phyloP scores from a whole-genome alignment of 1,140 invertebrate species.

The Colletes latitarsis region DNA sequence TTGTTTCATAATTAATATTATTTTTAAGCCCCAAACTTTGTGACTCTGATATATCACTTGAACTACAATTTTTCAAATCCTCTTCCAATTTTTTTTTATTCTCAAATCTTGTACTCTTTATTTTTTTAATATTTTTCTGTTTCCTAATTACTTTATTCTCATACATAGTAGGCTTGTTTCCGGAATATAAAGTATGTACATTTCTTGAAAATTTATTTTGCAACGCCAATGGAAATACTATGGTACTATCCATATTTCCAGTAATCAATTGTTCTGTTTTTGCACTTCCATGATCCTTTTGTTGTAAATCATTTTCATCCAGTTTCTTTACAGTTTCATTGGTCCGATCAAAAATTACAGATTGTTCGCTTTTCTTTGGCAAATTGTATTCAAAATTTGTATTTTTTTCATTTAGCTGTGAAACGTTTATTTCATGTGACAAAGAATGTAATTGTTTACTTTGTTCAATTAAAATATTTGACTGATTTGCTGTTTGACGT shows the following conservation, averaged over 20 bases:
- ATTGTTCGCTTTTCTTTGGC: neutral
- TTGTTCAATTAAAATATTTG: slow-evolving; percentile 70
- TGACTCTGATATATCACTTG: slow-evolving; percentile 10
- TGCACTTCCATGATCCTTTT: neutral
- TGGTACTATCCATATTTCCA: slow-evolving; percentile 51
- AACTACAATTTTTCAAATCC: slow-evolving; percentile 1
- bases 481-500: slow-evolving; percentile 71
- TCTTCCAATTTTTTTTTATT: neutral
- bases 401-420: slow-evolving; percentile 42
- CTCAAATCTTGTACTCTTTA: neutral
- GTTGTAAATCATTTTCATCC: slow-evolving; percentile 3
- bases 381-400: slow-evolving; percentile 18
- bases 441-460: slow-evolving; percentile 75
- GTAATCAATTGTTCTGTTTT: slow-evolving; percentile 9
- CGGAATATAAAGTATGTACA: neutral
- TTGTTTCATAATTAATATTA: neutral
- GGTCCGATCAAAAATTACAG: neutral
- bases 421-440: slow-evolving; percentile 61
- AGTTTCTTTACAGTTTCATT: slow-evolving; percentile 8
- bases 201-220: slow-evolving; percentile 3
- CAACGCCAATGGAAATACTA: slow-evolving; percentile 1
- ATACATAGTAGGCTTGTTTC: slow-evolving; percentile 9
- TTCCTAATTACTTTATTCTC: slow-evolving; percentile 8
- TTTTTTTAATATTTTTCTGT: neutral
- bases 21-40: neutral